Evolutionary conservation across 35 echinoderm and acorn worm species (phyloP), one percentile per base, ranked within the genome.

Genomic region (Chiridota heheva): DNA sequence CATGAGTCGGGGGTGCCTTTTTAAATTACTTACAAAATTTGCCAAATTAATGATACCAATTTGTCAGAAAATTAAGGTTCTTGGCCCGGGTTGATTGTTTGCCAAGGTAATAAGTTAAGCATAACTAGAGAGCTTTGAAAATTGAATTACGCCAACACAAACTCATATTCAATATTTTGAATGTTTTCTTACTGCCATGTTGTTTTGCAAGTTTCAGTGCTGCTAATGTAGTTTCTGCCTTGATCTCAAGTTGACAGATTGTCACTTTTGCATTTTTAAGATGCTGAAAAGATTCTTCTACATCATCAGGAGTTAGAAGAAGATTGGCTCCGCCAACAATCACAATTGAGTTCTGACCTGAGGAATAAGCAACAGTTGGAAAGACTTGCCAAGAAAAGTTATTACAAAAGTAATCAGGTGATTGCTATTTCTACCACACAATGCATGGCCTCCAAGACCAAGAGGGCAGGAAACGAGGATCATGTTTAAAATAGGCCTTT

Each of bases 261-360:
- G 89, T 26, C 35, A 95, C 86, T 80, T 95, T 95, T 15, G 81
- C 64, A 12, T 80, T 51, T 33, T 25, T 69, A 2, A 95, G 27
- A 12, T 36, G 18, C 26, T 39, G n/a, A 46, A 95, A 60, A 22
- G 73, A 65, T 1, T 63, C 40, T 37, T 84, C 76, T 24, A 80
- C 91, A 84, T 95, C 86, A 31, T 7, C 5, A 18, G 81, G 60
- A 16, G 49, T 88, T 20, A 95, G 42, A 27, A 84, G 40, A 43
- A 78, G 36, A 65, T 95, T 95, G 18, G 91, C 86, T 43, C 91
- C 91, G 42, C 53, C 71, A 26, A 95, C 86, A 42, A 88, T 89
- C 22, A 95, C 68, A 34, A 95, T 89, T 22, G 91, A 84, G 81
- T 95, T 95, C 59, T 95, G 86, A 56, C 91, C 91, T 95, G 80